Conservation (phyloP, 2,797 vertebrate species). For the Syncerus caffer region DNA sequence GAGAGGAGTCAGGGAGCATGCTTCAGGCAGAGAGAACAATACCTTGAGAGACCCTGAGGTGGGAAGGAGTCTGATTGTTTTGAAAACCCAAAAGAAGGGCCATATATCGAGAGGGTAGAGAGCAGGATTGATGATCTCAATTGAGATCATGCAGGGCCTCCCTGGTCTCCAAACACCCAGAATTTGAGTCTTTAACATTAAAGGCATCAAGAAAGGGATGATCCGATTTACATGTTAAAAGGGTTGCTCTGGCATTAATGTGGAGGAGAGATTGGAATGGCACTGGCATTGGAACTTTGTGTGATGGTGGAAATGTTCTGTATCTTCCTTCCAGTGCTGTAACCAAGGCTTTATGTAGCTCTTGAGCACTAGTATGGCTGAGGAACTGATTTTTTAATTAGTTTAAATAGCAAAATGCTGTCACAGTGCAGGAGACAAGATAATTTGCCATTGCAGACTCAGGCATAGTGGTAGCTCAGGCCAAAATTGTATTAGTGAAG, state of each 20-base stretch:
- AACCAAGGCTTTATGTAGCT: neutral
- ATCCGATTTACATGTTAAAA: neutral
- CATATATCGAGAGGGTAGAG: neutral
- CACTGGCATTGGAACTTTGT: neutral
- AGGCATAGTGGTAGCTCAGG: neutral
- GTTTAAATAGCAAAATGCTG: neutral
- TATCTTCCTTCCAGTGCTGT: neutral
- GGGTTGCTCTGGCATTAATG: neutral
- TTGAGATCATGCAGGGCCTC: neutral
- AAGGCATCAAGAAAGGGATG: neutral
- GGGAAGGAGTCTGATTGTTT: neutral
- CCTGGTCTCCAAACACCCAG: neutral
- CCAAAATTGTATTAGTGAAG: neutral
- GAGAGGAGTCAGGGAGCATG: no score
- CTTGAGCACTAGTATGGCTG: neutral
- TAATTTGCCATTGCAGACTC: neutral
- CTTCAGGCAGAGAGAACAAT: neutral
- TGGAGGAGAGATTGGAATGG: neutral
- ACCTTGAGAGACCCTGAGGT: neutral
- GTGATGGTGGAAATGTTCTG: accelerated
- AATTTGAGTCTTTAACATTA: neutral
- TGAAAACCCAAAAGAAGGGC: neutral
- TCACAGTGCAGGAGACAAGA: neutral
- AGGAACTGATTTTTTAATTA: neutral
- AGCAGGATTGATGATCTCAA: neutral